These are phyloP conservation scores for Dasysyrphus albostriatus DNA, from an alignment of 2,888 invertebrate genomes.

Conservation along the genomic window DNA sequence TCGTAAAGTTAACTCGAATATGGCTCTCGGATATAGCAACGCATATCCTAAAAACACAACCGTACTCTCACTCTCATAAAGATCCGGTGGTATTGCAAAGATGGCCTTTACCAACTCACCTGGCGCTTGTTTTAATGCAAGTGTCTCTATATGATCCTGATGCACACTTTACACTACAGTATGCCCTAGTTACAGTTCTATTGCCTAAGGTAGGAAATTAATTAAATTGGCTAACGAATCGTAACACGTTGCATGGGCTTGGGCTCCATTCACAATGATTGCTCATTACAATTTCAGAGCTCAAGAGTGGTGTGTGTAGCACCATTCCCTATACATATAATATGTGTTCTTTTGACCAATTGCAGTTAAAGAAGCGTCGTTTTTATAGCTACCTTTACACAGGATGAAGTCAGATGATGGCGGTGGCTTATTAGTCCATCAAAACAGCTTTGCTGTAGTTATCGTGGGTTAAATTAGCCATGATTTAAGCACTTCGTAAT, in stretches of 20 bases:
- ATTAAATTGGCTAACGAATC: slow-evolving; percentile 75
- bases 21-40: slow-evolving; percentile 43
- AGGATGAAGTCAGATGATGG: slow-evolving; percentile 1
- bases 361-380: slow-evolving; percentile 38
- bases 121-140: slow-evolving; percentile 14
- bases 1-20: slow-evolving; percentile 38
- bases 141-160: slow-evolving; percentile 40
- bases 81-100: slow-evolving; percentile 20
- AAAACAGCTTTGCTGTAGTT: slow-evolving; percentile 15
- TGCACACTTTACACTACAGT: slow-evolving; percentile 46
- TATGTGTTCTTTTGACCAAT: slow-evolving; percentile 33
- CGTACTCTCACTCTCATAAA: neutral
- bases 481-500: slow-evolving; percentile 56
- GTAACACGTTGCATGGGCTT: slow-evolving; percentile 46
- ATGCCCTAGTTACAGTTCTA: slow-evolving; percentile 64
- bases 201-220: slow-evolving; percentile 66
- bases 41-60: slow-evolving; percentile 35
- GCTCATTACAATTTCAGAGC: slow-evolving; percentile 65
- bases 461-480: slow-evolving; percentile 55
- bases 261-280: slow-evolving; percentile 57
- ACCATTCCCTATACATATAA: neutral
- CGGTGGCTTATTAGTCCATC: slow-evolving; percentile 39
- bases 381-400: neutral
- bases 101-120: slow-evolving; percentile 20
- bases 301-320: neutral